Evolutionary conservation across 1,140 invertebrate genomes (phyloP), one percentile per base, ranked within the genome.

Genomic region (Lepidurus couesii): DNA sequence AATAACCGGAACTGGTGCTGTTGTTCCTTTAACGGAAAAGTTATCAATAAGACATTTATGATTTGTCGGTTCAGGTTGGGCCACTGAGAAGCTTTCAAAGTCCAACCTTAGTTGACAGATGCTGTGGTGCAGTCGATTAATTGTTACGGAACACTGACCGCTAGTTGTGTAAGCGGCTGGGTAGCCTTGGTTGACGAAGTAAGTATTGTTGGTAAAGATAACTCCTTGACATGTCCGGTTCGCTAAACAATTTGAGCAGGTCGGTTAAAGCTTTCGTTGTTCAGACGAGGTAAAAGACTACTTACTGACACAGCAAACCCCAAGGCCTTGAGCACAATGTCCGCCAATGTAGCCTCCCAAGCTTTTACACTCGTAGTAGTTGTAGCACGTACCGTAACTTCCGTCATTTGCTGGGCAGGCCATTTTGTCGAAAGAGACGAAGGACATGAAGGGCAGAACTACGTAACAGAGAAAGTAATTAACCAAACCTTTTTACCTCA

Each of bases 181-280:
- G 86, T 92, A 94, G 79, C 91, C 91, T 11, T 87, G 87, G 84
- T 94, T 94, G 7, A 94, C 92, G 82, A 95, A 95, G 83, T 94
- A 93, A 0, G 93, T 94, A 7, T 91, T 91, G 83, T 95, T 95
- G 82, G 93, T 90, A 24, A 87, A 86, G 1, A 91, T 91, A 6
- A 88, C 88, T 34, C 90, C 90, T 0, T 92, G 92, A 81, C 93
- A 95, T 0, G 90, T 90, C 26, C 89, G 88, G 80, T 92, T 88
- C 83, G 93, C 93, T 94, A 82, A 3, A 82, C 82, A 77, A 81
- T 77, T 47, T 34, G 42, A 26, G 5, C 16, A 78, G 21, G 53
- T 79, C 24, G 43, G 10, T 7, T 77, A 34, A 34, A 13, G 44
- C 11, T 6, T 3, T 42, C n/a, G 45, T 43, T 10, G 53, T 77